Base-by-base conservation (phyloP, 2,797 vertebrate genomes). In the Chaunax sp. region DNA sequence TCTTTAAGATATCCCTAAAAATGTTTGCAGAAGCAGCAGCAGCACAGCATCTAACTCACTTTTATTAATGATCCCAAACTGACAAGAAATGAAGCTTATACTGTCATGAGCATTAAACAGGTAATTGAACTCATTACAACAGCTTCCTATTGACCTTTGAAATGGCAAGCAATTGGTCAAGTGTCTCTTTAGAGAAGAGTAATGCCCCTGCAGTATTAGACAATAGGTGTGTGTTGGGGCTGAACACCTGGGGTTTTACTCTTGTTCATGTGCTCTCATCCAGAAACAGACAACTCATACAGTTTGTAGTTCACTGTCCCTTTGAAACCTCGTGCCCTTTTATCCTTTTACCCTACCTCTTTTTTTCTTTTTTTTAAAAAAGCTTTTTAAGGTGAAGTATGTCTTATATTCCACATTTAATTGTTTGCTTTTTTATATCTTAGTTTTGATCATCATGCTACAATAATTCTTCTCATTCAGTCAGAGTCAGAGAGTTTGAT, bases 61-160 rank as follows among this genome's bases (percentile, higher is more conserved):
- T 54, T 77, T 47, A 72, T 54, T 35, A 60, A 77, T 55, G 28
- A 60, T 45, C 20, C 26, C 9, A 10, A 61, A 56, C 28, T 53
- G 61, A 60, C 54, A 64, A 54, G 64, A 7, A 72, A 72, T 80
- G 47, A 77, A 54, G 47, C 54, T 60, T 64, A 4, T 60, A 7
- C 63, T 55, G 50, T 69, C 64, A 61, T 14, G 46, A 60, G 49
- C 68, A 53, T 60, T 72, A 51, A 78, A 54, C 65, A 63, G 55
- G 49, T 76, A 64, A 78, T 81, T 78, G 30, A 67, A 62, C 71
- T 72, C 55, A 72, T 82, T 72, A 72, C 20, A 72, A 35, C 46
- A 58, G 47, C 56, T 71, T 72, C 43, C 63, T 2, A 22, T 45
- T 49, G 73, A 81, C 83, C 80, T 86, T 84, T 82, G 38, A 70